phyloP scores from a whole-genome alignment of 1,140 invertebrate genomes.

The Bombyx mandarina region DNA sequence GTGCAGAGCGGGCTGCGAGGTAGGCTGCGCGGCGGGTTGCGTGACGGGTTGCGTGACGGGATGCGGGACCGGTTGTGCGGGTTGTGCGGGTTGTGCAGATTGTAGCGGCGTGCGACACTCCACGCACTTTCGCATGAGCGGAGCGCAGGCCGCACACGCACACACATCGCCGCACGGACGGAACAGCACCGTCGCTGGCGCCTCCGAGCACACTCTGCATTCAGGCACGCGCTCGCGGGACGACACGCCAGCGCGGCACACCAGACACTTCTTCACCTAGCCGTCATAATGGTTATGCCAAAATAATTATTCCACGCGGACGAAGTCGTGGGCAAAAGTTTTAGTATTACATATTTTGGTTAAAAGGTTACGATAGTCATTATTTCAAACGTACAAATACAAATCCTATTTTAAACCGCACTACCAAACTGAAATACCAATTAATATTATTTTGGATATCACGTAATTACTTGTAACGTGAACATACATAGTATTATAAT shows the following conservation, averaged over 20 bases:
- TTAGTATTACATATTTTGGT: too few species aligned
- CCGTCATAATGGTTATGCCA: background rate
- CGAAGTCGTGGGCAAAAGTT: too few species aligned
- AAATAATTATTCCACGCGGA: too few species aligned
- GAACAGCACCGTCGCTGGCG: slow-evolving; percentile 91
- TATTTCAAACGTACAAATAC: too few species aligned
- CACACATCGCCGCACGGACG: slow-evolving; percentile 96
- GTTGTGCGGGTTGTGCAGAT: slow-evolving; percentile 72
- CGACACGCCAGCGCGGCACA: slow-evolving; percentile 88
- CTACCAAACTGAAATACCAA: too few species aligned
- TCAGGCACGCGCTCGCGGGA: slow-evolving; percentile 86
- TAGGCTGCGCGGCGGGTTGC: too few species aligned
- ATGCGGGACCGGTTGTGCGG: slow-evolving; percentile 9
- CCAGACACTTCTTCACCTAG: slow-evolving; percentile 89
- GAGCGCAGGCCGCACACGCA: slow-evolving; percentile 92
- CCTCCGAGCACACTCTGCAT: slow-evolving; percentile 96
- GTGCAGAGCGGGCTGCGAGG: background rate
- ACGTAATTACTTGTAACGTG: too few species aligned
- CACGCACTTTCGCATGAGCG: slow-evolving; percentile 97
- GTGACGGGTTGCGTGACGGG: background rate
- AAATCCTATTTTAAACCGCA: too few species aligned
- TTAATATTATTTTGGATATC: too few species aligned
- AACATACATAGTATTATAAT: too few species aligned
- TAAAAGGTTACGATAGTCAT: too few species aligned
- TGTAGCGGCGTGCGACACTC: slow-evolving; percentile 91